Evolutionary conservation across 2,888 invertebrate species (phyloP), one percentile per base, ranked within the genome.

Genomic region (Calameuta pallipes): DNA sequence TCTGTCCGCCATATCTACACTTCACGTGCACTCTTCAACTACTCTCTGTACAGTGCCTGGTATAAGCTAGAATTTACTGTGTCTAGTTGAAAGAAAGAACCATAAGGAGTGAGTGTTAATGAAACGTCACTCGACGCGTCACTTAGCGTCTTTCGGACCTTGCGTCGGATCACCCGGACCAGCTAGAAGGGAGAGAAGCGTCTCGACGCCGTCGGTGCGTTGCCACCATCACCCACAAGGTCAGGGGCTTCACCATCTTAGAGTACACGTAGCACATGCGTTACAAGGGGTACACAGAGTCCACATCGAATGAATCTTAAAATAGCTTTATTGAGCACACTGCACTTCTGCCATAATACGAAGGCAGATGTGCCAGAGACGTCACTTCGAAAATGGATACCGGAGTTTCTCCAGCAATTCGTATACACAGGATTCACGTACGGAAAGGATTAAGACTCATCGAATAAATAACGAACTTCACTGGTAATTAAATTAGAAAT

Each of bases 91-190:
- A 75, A 76, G 79, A 75, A 74, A 77, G 34, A 73, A 70, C 31
- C 23, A 31, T 70, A 31, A 12, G 79, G 78, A 80, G 71, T 78
- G 82, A 79, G 87, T 85, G 87, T 87, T 89, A 89, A 89, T 86
- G 87, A 88, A 87, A 85, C 86, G 86, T 88, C 87, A 86, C 85
- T 87, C 87, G 84, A 79, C 85, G 84, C 84, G 85, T 88, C 87
- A 86, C 85, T 87, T 86, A 86, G 83, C 82, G 84, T 83, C 84
- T 83, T 85, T 85, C 80, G 80, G 82, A 56, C 69, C 68, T 37
- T 56, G 11, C 73, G 69, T 37, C n/a, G 69, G 35, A 69, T 69
- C n/a, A 35, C 75, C 56, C 56, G 23, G 56, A 56, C 56, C 30
- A 69, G n/a, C 33, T 69, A 36, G 78, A 36, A 74, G 6, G 75